phyloP scores from a whole-genome alignment of 2,888 invertebrate genomes.

The Neria commutata region DNA sequence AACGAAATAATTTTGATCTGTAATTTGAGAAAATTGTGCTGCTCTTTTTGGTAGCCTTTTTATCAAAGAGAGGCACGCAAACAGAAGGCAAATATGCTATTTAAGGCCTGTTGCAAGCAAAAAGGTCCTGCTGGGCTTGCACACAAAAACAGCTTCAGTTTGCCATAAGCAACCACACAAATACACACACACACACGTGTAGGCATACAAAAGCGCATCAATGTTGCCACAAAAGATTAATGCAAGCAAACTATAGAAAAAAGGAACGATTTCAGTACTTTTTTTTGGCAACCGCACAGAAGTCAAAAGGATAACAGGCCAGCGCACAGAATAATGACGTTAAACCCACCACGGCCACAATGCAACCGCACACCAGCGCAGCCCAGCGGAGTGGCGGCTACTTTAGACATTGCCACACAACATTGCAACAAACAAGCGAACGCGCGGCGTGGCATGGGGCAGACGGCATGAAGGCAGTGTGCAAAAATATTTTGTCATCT shows the following conservation, averaged over 20 bases:
- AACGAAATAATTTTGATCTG: background rate
- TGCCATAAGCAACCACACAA: too few relatives aligned
- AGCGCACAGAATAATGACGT: constrained; percentile 14
- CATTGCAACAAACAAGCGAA: background rate
- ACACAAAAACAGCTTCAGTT: too few relatives aligned
- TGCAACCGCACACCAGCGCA: constrained; percentile 5
- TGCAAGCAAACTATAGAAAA: background rate
- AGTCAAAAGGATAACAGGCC: constrained; percentile 39
- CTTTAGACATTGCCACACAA: background rate
- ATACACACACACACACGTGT: background rate
- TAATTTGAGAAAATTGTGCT: background rate
- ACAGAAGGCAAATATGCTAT: background rate
- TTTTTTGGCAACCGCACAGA: constrained; percentile 45
- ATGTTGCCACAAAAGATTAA: background rate
- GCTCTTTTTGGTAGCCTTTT: background rate
- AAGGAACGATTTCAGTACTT: constrained; percentile 5
- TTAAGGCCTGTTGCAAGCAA: background rate
- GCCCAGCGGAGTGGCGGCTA: background rate
- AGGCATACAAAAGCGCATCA: background rate
- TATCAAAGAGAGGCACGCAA: background rate
- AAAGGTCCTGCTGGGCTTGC: background rate
- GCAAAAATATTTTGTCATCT: constrained; percentile 36
- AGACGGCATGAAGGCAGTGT: background rate
- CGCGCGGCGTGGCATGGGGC: background rate
- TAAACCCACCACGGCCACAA: constrained; percentile 8